Base-by-base conservation (phyloP, 2,888 invertebrate species). In the Meghimatium bilineatum region DNA sequence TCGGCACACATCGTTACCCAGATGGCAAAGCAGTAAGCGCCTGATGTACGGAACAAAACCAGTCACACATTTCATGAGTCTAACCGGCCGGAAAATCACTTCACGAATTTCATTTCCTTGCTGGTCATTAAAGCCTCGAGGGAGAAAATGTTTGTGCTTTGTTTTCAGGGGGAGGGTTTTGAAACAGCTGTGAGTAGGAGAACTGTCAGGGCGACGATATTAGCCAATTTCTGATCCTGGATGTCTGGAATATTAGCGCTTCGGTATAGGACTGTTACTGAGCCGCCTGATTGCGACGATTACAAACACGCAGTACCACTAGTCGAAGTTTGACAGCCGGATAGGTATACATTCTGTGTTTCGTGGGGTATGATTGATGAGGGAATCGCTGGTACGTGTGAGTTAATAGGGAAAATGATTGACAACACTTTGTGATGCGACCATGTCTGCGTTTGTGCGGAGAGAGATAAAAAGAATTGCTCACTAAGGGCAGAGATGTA, bases 71-170 rank as follows among this genome's bases (percentile, higher is more conserved):
- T 75, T 75, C 75, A 34, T 75, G 63, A 14, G 38, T 36, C 56
- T 63, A 77, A 38, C 77, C 36, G 38, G 77, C 36, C 77, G 77
- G 77, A 63, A 77, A 77, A 77, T 77, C 63, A 63, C 63, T 60
- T 77, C 63, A 63, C n/a, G 63, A 77, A 63, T 77, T 77, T 77
- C 60, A 63, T 63, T 77, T 77, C 63, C 77, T 20, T 26, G 26
- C 38, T 63, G 38, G 63, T 38, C 77, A 77, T 77, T 77, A 77
- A 63, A 77, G n/a, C 63, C 63, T 1, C 23, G 56, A 75, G 78
- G 26, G 38, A 63, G 38, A 66, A 66, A 36, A 26, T 66, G 66
- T 78, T 44, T 78, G 38, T 44, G 29, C 44, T n/a, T 63, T 23
- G 56, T 56, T 76, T 76, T 56, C 10, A 23, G 23, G 32, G 23